Base-by-base conservation (phyloP, 1,140 invertebrate species). In the Pygmarrhopalites habei region DNA sequence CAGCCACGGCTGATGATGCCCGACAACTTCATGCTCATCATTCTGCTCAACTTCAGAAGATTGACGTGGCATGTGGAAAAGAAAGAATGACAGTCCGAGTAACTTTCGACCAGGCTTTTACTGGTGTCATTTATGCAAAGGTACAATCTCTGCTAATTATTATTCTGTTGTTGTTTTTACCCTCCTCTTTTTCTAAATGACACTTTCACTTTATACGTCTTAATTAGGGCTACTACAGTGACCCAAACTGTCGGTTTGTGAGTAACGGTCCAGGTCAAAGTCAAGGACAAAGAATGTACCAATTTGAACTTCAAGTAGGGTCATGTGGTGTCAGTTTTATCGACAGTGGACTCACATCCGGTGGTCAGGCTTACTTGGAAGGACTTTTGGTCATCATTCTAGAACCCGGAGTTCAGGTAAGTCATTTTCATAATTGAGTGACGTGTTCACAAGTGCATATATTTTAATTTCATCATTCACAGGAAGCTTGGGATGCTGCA, bases 111-210 rank as follows among this genome's bases (percentile, higher is more conserved):
- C 80, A 83, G 62, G 75, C 74, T 26, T 91, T 88, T 69, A 82
- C 88, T 67, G 88, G 88, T 7, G 77, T 90, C 7, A 87, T 91
- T 62, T 91, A 91, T 69, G 88, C 87, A 0, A 89, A 90, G 80
- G 82, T 82, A 19, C 44, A 47, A 7, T 7, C 23, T n/a, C 17
- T 5, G 7, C 19, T 47, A 47, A n/a, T 23, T n/a, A 47, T 5
- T 47, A 47, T 19, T 47, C 17, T 23, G 44, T 47, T 23, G 44
- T 23, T 47, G 5, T n/a, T 41, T 41, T 41, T n/a, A 41, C 39
- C 39, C n/a, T 41, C 39, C 39, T 41, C 10, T 41, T 41, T 10
- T 41, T n/a, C n/a, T 12, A 10, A n/a, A 41, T n/a, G 39, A 41
- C 10, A 12, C n/a, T 12, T 41, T 41, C 39, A 41, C 39, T 12